These are phyloP conservation scores for Drosophila jambulina DNA, from an alignment of 1,140 invertebrate species.

Conservation along the genomic window DNA sequence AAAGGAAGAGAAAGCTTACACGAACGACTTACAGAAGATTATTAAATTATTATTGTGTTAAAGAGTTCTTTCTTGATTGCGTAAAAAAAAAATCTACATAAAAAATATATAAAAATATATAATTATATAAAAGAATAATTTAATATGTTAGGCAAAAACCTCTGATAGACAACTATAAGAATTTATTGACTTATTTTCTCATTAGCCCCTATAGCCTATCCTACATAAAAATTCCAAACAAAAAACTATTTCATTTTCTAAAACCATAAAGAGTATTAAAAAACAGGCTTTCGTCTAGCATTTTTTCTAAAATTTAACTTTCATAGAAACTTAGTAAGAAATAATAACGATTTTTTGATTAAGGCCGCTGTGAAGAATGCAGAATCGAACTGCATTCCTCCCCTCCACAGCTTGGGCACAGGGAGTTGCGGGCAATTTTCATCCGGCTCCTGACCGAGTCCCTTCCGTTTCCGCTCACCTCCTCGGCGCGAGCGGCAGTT, in stretches of 20 bases:
- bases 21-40: too few species aligned
- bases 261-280: not conserved
- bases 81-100: too few species aligned
- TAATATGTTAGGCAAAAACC: too few species aligned
- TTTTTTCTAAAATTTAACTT: not conserved
- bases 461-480: constrained; percentile 24
- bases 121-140: too few species aligned
- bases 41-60: too few species aligned
- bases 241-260: not conserved
- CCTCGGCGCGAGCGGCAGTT: constrained; percentile 6
- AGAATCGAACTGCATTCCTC: constrained; percentile 6
- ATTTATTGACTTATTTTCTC: too few species aligned
- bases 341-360: constrained; percentile 8
- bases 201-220: too few species aligned
- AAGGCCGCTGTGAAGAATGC: not conserved
- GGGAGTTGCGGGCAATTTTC: constrained; percentile 23
- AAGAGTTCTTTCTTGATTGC: too few species aligned
- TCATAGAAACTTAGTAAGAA: not conserved
- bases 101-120: too few species aligned
- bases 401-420: not conserved
- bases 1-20: not conserved
- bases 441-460: constrained; percentile 24
- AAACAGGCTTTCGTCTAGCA: not conserved
- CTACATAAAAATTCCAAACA: too few species aligned
- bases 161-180: too few species aligned